Evolutionary conservation across 2,797 vertebrate genomes (phyloP).

Genomic region (Miichthys miiuy): DNA sequence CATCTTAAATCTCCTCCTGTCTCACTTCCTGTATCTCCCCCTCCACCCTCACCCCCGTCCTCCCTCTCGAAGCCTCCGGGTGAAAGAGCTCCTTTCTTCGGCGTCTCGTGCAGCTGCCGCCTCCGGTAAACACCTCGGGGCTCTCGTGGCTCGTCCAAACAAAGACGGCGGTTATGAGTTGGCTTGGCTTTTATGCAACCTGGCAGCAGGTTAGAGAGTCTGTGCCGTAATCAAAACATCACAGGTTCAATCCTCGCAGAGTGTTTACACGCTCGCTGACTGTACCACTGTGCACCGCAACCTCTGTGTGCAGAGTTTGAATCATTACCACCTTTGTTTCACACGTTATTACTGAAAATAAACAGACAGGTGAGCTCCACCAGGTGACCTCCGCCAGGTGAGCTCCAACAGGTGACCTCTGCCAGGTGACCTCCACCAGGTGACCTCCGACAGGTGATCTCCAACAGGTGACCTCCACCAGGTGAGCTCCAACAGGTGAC

Average conservation of each 20-base stretch:
- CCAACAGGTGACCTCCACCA: no score
- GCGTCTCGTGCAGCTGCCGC: constrained; percentile 54
- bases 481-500: no score
- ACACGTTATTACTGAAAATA: not conserved
- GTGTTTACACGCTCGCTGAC: constrained; percentile 7
- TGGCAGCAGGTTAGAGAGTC: constrained; percentile 53
- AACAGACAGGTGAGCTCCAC: no score
- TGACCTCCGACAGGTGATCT: no score
- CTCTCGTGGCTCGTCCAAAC: constrained; percentile 64
- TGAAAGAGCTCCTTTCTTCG: constrained; percentile 75
- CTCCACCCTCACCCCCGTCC: not conserved
- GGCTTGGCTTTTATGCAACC: constrained; percentile 51
- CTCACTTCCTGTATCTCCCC: not conserved
- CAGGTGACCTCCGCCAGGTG: no score
- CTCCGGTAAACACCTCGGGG: constrained; percentile 72
- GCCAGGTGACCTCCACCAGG: no score
- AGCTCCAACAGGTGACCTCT: not conserved
- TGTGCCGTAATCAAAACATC: constrained; percentile 39
- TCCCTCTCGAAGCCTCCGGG: not conserved
- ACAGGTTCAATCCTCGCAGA: constrained; percentile 30
- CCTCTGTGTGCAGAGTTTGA: not conserved
- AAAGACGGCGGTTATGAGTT: constrained; percentile 71
- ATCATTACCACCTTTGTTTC: constrained; percentile 3
- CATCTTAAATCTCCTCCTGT: not conserved
- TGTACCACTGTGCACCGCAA: not conserved